Conservation (phyloP, 1,140 invertebrate species). For the Wiebesia pumilae region DNA sequence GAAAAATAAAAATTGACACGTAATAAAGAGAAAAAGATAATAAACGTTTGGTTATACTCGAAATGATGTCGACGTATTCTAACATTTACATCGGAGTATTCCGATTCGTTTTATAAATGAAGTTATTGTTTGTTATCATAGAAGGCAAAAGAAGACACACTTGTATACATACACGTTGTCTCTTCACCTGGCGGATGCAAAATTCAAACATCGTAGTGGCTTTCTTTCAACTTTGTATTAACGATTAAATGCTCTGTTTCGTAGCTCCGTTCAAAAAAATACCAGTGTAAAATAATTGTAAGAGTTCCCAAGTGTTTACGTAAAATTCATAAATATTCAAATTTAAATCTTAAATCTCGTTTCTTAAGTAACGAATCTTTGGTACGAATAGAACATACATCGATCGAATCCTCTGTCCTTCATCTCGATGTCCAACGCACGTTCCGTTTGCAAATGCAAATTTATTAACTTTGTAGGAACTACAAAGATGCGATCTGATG, state of each 20-base stretch:
- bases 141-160: not conserved
- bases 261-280: not conserved
- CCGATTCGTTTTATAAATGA: slow-evolving; percentile 7
- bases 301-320: too few relatives aligned
- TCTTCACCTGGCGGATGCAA: slow-evolving; percentile 30
- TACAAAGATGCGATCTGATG: too few relatives aligned
- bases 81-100: too few relatives aligned
- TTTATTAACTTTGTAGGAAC: too few relatives aligned
- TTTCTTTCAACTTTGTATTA: not conserved
- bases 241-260: not conserved
- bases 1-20: not conserved
- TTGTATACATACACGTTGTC: not conserved
- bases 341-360: too few relatives aligned
- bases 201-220: not conserved
- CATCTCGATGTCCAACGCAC: too few relatives aligned
- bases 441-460: too few relatives aligned
- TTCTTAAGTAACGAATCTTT: too few relatives aligned
- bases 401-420: too few relatives aligned
- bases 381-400: too few relatives aligned
- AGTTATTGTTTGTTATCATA: slow-evolving; percentile 16
- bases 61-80: too few relatives aligned
- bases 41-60: not conserved
- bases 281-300: not conserved
- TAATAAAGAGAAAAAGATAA: not conserved
- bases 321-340: too few relatives aligned